Base-by-base conservation (phyloP, 2,888 invertebrate species). In the Mesorhabditis spiculigera region DNA sequence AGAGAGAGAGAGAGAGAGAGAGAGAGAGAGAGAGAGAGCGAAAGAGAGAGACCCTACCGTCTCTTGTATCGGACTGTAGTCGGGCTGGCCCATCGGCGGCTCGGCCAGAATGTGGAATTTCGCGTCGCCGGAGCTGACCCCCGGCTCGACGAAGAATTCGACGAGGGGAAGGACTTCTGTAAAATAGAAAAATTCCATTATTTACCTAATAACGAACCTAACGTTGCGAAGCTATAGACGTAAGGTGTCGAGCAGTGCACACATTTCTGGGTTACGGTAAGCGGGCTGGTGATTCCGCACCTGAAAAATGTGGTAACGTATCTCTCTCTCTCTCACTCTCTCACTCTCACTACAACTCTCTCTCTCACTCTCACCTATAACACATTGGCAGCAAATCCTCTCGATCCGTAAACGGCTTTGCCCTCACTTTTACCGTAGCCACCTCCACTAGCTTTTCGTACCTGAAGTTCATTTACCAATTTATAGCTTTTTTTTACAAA, bases 141-240 rank as follows among this genome's bases (percentile, higher is more conserved):
- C 93, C 63, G 92, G 91, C 76, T 93, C 93, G 0, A 96, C 89
- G 83, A 91, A 90, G 87, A 98, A 97, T 87, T 96, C 94, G 5
- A 98, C 93, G 75, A 98, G 87, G 0, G 98, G 97, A 72, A 98
- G 88, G 65, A 95, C 92, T 89, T 97, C 95, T 94, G 87, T 50
- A 72, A 69, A 70, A 43, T 65, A 10, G 63, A 10, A 45, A 13
- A 63, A 63, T 43, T 5, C 62, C 68, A 65, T 67, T 67, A 61
- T 16, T 45, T 58, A 13, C 13, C 42, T 43, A n/a, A 28, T 5
- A 67, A 69, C 71, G 87, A 86, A 95, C 95, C 96, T 88, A 97
- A 96, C 70, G 95, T 93, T 63, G 94, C 92, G 86, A 93, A 93
- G 0, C 95, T 95, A 87, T 93, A 92, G 41, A 93, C 91, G 85